Percentiles rank a stretch among this genome's conserved stretches.
Evolutionary conservation across 2,113 vertebrate species (phyloP).

Genomic region (Muntiacus muntjak): DNA sequence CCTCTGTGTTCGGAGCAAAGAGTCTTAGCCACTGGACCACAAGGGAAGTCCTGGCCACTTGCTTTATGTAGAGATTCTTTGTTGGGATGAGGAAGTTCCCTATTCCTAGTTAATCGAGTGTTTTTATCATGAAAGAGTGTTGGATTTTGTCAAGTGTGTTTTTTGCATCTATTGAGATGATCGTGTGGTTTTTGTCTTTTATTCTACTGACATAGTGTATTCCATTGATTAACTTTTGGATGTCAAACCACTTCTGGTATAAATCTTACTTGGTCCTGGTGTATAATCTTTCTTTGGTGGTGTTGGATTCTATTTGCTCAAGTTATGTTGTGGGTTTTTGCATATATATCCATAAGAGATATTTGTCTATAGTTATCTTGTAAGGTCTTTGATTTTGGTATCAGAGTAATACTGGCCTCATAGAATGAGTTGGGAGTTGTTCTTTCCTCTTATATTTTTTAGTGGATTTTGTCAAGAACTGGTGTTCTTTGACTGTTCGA

Average conservation of each 20-base stretch:
- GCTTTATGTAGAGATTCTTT: not conserved
- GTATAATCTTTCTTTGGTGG: not conserved
- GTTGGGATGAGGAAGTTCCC: not conserved
- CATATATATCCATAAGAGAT: not conserved
- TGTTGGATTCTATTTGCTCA: not conserved
- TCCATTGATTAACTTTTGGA: not conserved
- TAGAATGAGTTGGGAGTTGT: not conserved
- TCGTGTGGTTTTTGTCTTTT: not conserved
- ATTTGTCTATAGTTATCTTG: not conserved
- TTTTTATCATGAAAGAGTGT: not conserved
- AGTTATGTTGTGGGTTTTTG: not conserved
- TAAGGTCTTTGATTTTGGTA: not conserved
- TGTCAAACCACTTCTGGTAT: not conserved
- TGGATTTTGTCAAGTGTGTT: not conserved
- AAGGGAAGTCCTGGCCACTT: not conserved
- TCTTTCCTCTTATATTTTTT: not conserved
- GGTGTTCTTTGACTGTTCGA: not conserved
- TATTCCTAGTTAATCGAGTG: not conserved
- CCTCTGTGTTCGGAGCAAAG: not conserved
- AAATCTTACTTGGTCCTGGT: not conserved
- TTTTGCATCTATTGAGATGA: not conserved
- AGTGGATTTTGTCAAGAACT: not conserved
- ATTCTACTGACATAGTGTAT: not conserved
- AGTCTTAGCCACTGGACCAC: not conserved
- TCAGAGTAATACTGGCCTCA: not conserved